Conservation (phyloP, 2,797 vertebrate genomes). For the Astyanax mexicanus region DNA sequence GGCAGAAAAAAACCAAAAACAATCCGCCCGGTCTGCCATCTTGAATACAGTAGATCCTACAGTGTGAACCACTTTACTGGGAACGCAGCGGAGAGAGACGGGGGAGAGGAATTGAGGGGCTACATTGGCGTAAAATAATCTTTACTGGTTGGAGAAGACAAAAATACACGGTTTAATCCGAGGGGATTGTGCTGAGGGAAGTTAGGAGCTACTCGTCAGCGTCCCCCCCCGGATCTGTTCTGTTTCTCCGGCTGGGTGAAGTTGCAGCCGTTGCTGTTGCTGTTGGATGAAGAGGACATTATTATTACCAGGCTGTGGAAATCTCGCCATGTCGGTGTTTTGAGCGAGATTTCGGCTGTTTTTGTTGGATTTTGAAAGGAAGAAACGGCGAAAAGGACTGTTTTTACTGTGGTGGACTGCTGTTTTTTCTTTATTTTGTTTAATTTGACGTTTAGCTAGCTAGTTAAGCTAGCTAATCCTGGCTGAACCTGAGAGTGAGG, state of each 20-base stretch:
- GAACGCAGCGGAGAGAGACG: slow-evolving; percentile 71
- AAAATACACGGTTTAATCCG: background rate
- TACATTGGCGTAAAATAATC: background rate
- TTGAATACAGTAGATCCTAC: slow-evolving; percentile 71
- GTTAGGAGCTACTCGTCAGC: background rate
- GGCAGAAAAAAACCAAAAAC: slow-evolving; percentile 82
- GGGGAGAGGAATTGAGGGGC: background rate
- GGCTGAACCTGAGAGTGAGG: too few species aligned
- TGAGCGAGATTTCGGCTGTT: too few species aligned
- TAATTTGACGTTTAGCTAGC: too few species aligned
- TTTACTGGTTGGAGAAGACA: slow-evolving; percentile 8
- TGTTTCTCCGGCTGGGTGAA: too few species aligned
- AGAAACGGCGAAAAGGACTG: too few species aligned
- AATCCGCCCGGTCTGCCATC: slow-evolving; percentile 83
- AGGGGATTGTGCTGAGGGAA: slow-evolving; percentile 18
- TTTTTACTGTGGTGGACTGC: too few species aligned
- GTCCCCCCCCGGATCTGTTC: background rate
- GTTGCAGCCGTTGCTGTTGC: slow-evolving; percentile 26
- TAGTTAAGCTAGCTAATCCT: too few species aligned
- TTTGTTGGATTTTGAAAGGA: too few species aligned
- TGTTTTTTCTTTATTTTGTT: too few species aligned
- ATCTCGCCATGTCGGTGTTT: too few species aligned
- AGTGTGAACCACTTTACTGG: slow-evolving; percentile 53
- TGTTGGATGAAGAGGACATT: slow-evolving; percentile 43
- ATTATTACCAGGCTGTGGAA: too few species aligned